Evolutionary conservation across 2,797 vertebrate genomes (phyloP).

Genomic region (Liasis olivaceus): DNA sequence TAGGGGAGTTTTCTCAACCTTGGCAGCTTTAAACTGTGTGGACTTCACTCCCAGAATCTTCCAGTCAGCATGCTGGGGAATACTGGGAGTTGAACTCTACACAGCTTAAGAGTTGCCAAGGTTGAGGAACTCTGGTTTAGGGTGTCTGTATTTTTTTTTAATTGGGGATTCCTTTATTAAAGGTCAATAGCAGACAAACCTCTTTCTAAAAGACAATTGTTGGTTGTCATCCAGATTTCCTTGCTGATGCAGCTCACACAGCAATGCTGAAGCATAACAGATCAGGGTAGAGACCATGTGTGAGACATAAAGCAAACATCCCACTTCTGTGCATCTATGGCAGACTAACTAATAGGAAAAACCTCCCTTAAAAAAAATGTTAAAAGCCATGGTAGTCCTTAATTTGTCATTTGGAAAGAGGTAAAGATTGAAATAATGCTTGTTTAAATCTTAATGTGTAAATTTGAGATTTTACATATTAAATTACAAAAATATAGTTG

Average conservation of each 20-base stretch:
- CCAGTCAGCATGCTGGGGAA: no score
- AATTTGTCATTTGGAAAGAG: constrained; percentile 3
- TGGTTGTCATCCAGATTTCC: background rate
- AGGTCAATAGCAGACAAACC: no score
- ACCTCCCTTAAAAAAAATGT: background rate
- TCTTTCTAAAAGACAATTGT: constrained; percentile 6
- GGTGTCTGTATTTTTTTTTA: background rate
- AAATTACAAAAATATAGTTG: constrained; percentile 42
- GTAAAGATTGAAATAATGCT: constrained; percentile 23
- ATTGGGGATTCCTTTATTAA: background rate
- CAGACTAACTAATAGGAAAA: background rate
- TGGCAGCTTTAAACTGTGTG: no score
- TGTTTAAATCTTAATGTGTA: constrained; percentile 28
- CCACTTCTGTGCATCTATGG: background rate
- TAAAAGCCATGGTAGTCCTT: background rate
- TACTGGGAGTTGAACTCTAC: no score
- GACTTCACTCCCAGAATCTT: no score
- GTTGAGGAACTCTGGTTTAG: background rate
- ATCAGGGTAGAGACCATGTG: no score
- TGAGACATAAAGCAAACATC: background rate
- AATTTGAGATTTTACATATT: constrained; percentile 34
- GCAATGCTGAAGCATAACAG: background rate
- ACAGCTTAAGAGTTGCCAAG: no score
- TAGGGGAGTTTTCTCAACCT: background rate
- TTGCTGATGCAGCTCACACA: no score